Conservation (phyloP, 2,797 vertebrate species). For the Avahi laniger region DNA sequence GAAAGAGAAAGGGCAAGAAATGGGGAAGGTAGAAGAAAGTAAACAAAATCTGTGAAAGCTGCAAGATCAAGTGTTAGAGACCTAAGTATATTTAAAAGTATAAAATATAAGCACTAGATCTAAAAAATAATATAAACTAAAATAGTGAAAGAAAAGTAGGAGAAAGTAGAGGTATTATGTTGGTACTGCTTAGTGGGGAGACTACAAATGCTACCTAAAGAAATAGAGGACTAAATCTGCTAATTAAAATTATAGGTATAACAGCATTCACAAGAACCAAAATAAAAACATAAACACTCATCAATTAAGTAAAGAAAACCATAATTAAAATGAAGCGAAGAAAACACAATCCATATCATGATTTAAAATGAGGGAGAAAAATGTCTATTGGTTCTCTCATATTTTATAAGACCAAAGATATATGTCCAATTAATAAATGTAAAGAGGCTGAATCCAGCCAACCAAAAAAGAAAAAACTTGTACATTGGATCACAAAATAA, state of each 20-base stretch:
- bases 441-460: not conserved
- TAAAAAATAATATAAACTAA: not conserved
- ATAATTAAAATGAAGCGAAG: slow-evolving; percentile 15
- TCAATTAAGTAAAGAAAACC: slow-evolving; percentile 5
- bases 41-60: not conserved
- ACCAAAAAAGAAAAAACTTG: not conserved
- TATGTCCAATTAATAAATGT: not conserved
- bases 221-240: not conserved
- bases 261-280: not conserved
- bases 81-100: not conserved
- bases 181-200: not conserved
- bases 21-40: not conserved
- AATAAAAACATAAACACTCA: slow-evolving; percentile 5
- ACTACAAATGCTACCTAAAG: not conserved
- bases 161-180: not conserved
- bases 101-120: not conserved
- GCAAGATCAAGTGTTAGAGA: not conserved
- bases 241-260: not conserved
- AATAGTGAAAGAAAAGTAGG: not conserved
- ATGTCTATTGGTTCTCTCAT: not conserved
- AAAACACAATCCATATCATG: not conserved
- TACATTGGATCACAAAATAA: not conserved
- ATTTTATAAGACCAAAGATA: slow-evolving; percentile 20
- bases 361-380: slow-evolving; percentile 18
- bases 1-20: not conserved